phyloP scores from a whole-genome alignment of 2,888 invertebrate genomes.

The Chrysomela aeneicollis region DNA sequence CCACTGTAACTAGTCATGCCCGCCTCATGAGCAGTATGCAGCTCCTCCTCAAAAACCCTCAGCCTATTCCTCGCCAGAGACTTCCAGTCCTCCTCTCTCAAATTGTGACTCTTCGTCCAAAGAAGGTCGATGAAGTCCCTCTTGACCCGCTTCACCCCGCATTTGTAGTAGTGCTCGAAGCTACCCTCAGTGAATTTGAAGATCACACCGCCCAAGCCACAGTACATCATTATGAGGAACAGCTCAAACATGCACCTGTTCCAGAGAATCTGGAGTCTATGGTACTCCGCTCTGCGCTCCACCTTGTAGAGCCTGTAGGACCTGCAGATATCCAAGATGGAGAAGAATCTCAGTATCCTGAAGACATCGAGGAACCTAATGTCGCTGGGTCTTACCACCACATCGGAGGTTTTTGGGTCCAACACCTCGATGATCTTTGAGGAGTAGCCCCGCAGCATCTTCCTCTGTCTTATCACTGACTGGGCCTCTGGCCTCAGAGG shows the following conservation, averaged over 20 bases:
- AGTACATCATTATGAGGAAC: constrained; percentile 74
- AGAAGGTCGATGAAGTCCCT: constrained; percentile 84
- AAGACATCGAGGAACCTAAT: constrained; percentile 49
- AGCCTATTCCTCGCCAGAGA: constrained; percentile 81
- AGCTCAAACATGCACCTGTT: constrained; percentile 75
- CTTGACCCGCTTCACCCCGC: constrained; percentile 86
- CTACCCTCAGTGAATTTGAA: constrained; percentile 86
- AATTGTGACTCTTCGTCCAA: constrained; percentile 82
- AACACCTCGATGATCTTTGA: constrained; percentile 56
- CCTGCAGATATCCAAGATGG: constrained; percentile 60
- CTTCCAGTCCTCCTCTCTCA: constrained; percentile 91
- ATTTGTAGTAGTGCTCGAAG: constrained; percentile 87
- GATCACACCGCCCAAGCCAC: constrained; percentile 78
- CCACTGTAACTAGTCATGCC: constrained; percentile 86
- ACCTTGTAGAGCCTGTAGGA: constrained; percentile 69
- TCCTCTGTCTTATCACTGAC: constrained; percentile 48
- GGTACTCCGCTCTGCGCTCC: constrained; percentile 67
- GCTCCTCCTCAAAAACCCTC: constrained; percentile 84
- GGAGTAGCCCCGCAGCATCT: constrained; percentile 50
- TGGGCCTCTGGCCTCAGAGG: constrained; percentile 55
- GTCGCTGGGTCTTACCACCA: constrained; percentile 47
- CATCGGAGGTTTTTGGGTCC: constrained; percentile 55
- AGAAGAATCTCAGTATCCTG: constrained; percentile 45
- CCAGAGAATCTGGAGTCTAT: constrained; percentile 65
- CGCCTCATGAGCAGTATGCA: constrained; percentile 84